Base-by-base conservation (phyloP, 1,140 invertebrate genomes). In the Drosophila fuyamai region DNA sequence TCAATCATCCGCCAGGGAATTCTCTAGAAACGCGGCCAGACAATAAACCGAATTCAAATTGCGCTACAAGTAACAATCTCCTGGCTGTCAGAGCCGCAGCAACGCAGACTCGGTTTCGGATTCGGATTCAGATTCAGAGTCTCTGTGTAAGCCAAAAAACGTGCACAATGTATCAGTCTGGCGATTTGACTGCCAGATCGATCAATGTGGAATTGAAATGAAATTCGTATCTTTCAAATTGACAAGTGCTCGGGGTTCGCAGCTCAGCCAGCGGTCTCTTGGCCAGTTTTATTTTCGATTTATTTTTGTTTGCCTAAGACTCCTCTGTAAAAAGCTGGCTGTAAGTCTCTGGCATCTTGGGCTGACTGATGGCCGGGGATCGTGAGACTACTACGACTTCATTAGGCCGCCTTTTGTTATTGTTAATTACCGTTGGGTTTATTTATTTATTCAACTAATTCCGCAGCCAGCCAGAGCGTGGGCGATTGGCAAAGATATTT, bases 191-290 rank as follows among this genome's bases (percentile, higher is more conserved):
- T 56, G 66, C 67, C 63, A 91, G 90, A 92, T 92, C 90, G 90
- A 92, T 92, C 90, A 91, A 91, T 65, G 83, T 88, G 85, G 88
- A 92, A 92, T 91, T 89, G 90, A 90, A 89, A 89, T 91, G 73
- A 82, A 91, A 79, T 90, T 80, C 65, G 54, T 81, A 80, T 76
- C 76, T 72, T 79, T 72, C 71, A 81, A 81, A 80, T 89, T 92
- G 90, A 92, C 90, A 92, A 92, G 90, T 92, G 90, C 65, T 70
- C 48, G 50, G 40, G n/a, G 48, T 56, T 46, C 27, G 55, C 38
- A 16, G 56, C 57, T 7, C 47, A 71, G 65, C 43, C 55, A 62
- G 55, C 10, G 60, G 58, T 55, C 57, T 50, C 51, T 58, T 51
- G 55, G 47, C 18, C 55, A 50, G 53, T 51, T 51, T 35, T 51